Base-by-base conservation (phyloP, 1,140 invertebrate genomes). In the Drosophila persimilis region DNA sequence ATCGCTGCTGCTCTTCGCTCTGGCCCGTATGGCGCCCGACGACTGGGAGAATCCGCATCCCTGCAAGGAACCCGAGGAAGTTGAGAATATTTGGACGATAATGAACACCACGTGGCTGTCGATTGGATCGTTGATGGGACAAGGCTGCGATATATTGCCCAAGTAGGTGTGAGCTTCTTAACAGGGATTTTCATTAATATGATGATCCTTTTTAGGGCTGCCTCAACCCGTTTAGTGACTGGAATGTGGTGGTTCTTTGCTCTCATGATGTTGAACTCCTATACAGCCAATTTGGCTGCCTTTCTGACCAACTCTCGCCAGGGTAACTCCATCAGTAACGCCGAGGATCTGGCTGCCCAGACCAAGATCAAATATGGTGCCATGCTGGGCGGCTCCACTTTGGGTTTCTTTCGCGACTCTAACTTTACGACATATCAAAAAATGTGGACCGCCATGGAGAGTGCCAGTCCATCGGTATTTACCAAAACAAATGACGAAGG, bases 161-260 rank as follows among this genome's bases (percentile, higher is more conserved):
- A 86, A 86, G 81, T 89, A 6, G 69, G 71, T 61, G 3, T 1
- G 43, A 72, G 44, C 58, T 9, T 5, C 11, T 15, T 95, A 95
- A 80, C 95, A 24, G 47, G 20, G 3, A 15, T 11, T 26, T 1
- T n/a, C 3, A 31, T 6, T 15, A 7, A 11, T 9, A 3, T 0
- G n/a, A 0, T 95, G 6, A 93, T 95, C 3, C 95, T 59, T 41
- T 90, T 44, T 53, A 96, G 96, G 89, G 96, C 96, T 6, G 94
- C 96, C 43, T 96, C 96, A 0, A 97, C 96, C 0, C 92, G 97
- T 35, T 94, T 97, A 91, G 94, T 96, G 0, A 95, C 95, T 1
- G 95, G 95, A 0, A 96, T 97, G 93, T 99, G 98, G 97, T 99
- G 97, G 97, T 98, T 99, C 88, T 99, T 99, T 90, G 96, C 97